A percentile compares a stretch with the other conserved stretches of the same genome.
These are phyloP conservation scores for Perodicticus potto DNA, from an alignment of 2,797 vertebrate genomes.

Conservation along the genomic window DNA sequence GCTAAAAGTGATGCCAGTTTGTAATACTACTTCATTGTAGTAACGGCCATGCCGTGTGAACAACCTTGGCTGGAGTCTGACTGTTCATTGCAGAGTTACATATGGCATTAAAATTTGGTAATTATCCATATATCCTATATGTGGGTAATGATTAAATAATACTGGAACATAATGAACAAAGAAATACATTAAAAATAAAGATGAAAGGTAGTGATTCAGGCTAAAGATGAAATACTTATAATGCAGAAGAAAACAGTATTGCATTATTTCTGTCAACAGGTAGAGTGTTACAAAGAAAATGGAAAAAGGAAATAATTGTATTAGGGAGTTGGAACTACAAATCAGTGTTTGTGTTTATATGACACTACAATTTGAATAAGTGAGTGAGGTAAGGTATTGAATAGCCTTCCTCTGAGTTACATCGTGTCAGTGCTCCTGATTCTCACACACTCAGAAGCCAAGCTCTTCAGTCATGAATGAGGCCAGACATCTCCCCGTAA, in stretches of 20 bases:
- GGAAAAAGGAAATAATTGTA: background rate
- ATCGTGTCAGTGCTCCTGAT: background rate
- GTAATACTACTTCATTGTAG: background rate
- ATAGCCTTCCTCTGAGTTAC: background rate
- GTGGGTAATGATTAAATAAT: slow-evolving; percentile 11
- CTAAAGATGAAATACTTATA: slow-evolving; percentile 26
- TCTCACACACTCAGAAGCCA: background rate
- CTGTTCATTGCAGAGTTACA: background rate
- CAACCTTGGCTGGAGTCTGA: background rate
- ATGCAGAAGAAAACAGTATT: slow-evolving; percentile 2
- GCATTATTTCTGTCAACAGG: background rate
- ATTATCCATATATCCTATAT: background rate
- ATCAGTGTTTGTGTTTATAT: background rate
- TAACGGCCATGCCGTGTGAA: background rate
- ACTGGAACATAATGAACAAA: slow-evolving; percentile 13
- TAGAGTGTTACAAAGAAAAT: slow-evolving; percentile 13
- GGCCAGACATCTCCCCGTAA: background rate
- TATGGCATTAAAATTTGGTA: slow-evolving; percentile 16
- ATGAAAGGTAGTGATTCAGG: background rate
- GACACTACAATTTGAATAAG: slow-evolving; percentile 3
- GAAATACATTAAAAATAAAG: slow-evolving; percentile 41
- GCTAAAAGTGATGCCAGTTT: background rate
- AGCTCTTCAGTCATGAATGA: background rate
- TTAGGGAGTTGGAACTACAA: slow-evolving; percentile 15
- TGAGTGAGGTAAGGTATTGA: background rate